Base-by-base conservation (phyloP, 1,140 invertebrate genomes). In the Drosophila parvula region DNA sequence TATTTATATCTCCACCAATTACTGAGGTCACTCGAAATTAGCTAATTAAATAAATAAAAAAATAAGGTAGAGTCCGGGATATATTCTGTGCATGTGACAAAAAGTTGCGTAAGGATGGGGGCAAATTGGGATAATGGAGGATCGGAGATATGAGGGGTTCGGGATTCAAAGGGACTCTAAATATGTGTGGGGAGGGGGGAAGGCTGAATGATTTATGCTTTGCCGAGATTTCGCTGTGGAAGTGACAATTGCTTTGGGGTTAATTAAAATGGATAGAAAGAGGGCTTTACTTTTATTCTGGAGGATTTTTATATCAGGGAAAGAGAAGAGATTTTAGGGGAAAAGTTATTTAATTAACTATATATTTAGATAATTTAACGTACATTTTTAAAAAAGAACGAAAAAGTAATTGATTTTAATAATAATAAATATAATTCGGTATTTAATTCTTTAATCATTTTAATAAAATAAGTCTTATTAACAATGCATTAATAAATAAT, bases 41-140 rank as follows among this genome's bases (percentile, higher is more conserved):
- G 78, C 84, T 84, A 88, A 88, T 89, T 88, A 90, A 80, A 81
- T 75, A 88, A n/a, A n/a, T n/a, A n/a, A n/a, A n/a, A 22, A 22
- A 22, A 80, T 70, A 88, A 80, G 76, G 77, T 81, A 71, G 11
- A 27, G 18, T 57, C 28, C 16, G 36, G 18, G 30, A 62, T 74
- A 38, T 38, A 41, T 63, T 63, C 16, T 43, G 41, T 47, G 64
- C 59, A 57, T 76, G 65, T 78, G 83, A 86, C 82, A 85, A 83
- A 68, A 67, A 60, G 47, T 56, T 76, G 74, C 73, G 74, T 51
- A 22, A 5, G 30, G 18, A 22, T 4, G 28, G 22, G 40, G n/a
- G 3, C 2, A 38, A 14, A 30, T 4, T 59, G 12, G 28, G 30
- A 28, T 48, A 48, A 48, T 48, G 47, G 27, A 10, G 12, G 9